Conservation (phyloP, 2,888 invertebrate species). For the Chouioia cunea region DNA sequence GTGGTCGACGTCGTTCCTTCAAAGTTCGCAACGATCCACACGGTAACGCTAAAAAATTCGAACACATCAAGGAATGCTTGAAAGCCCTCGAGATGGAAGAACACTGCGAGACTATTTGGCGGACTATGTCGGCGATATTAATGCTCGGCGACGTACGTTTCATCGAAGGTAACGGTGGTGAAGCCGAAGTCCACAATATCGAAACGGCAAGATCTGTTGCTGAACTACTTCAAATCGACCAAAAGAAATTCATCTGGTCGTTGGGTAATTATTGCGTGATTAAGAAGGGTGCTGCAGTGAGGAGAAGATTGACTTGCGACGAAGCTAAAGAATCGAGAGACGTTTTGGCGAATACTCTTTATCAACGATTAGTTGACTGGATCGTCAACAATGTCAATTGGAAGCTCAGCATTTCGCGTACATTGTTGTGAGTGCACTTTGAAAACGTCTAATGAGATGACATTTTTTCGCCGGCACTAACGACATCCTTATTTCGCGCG, state of each 20-base stretch:
- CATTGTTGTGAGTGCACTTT: slow-evolving; percentile 83
- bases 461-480: no score
- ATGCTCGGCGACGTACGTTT: slow-evolving; percentile 86
- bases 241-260: slow-evolving; percentile 87
- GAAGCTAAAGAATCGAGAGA: slow-evolving; percentile 89
- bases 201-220: slow-evolving; percentile 80
- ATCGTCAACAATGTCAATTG: slow-evolving; percentile 87
- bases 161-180: slow-evolving; percentile 75
- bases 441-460: not conserved
- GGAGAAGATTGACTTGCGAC: slow-evolving; percentile 78
- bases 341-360: slow-evolving; percentile 86
- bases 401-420: slow-evolving; percentile 84
- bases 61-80: slow-evolving; percentile 75
- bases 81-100: slow-evolving; percentile 80
- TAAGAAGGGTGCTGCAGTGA: slow-evolving; percentile 79
- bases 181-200: slow-evolving; percentile 80
- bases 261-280: slow-evolving; percentile 88
- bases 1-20: slow-evolving; percentile 70
- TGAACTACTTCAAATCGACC: slow-evolving; percentile 81
- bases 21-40: slow-evolving; percentile 76
- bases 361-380: slow-evolving; percentile 89
- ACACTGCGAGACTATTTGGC: slow-evolving; percentile 79
- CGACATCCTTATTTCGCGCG: slow-evolving; percentile 1
- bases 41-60: slow-evolving; percentile 76
- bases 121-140: slow-evolving; percentile 80